Conservation (phyloP, 2,113 vertebrate species). For the Channa maculata region DNA sequence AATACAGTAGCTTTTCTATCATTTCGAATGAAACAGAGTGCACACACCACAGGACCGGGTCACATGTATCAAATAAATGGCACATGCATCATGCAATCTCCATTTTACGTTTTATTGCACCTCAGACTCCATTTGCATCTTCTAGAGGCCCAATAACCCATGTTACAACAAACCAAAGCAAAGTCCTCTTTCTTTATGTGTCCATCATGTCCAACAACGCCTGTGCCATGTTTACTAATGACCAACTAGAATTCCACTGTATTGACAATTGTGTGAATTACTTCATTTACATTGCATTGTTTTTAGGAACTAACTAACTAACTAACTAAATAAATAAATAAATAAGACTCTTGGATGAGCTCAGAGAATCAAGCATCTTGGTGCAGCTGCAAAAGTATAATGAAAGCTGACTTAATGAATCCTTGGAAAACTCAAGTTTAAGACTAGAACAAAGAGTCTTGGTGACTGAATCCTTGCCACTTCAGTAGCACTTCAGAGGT, state of each 20-base stretch:
- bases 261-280: slow-evolving; percentile 55
- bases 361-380: neutral
- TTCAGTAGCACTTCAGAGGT: slow-evolving; percentile 50
- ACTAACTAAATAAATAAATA: neutral
- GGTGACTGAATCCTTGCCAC: slow-evolving; percentile 41
- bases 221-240: slow-evolving; percentile 72
- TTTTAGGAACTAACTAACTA: neutral
- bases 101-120: slow-evolving; percentile 1
- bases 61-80: neutral
- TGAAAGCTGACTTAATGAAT: slow-evolving; percentile 31
- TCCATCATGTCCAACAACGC: slow-evolving; percentile 42
- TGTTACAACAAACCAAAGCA: slow-evolving; percentile 31
- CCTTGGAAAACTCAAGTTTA: slow-evolving; percentile 25
- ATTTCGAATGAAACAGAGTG: neutral
- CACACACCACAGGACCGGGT: neutral
- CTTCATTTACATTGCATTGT: slow-evolving; percentile 61
- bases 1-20: neutral
- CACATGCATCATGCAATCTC: neutral
- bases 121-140: slow-evolving; percentile 42
- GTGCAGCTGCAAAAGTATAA: slow-evolving; percentile 29
- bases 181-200: slow-evolving; percentile 32
- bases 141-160: slow-evolving; percentile 46
- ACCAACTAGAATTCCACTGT: slow-evolving; percentile 56
- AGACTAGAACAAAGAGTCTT: slow-evolving; percentile 54
- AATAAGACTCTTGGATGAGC: slow-evolving; percentile 18